A percentile compares a stretch with the other conserved stretches of the same genome.
These are phyloP conservation scores for Sebastes minor DNA, from an alignment of 2,797 vertebrate species.

Conservation along the genomic window DNA sequence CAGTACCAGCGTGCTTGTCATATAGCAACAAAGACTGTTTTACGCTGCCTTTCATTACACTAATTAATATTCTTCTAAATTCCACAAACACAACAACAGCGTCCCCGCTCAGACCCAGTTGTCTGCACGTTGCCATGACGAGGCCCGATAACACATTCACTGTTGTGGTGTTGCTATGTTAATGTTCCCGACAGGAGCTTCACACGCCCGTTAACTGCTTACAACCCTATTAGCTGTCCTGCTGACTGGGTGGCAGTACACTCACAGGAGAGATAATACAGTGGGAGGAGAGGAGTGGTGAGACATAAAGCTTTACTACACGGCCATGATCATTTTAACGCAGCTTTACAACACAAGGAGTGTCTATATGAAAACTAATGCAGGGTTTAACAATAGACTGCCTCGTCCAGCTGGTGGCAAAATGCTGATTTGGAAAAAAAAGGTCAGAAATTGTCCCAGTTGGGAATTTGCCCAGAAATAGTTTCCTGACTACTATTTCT, in stretches of 20 bases:
- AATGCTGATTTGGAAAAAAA: neutral
- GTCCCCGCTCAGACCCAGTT: constrained; percentile 2
- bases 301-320: constrained; percentile 30
- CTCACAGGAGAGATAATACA: constrained; percentile 18
- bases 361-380: neutral
- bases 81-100: constrained; percentile 19
- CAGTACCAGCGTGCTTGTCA: neutral
- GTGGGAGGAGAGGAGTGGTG: constrained; percentile 6
- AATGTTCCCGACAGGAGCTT: constrained; percentile 37
- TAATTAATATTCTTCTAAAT: constrained; percentile 50
- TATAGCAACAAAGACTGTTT: constrained; percentile 8
- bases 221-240: constrained; percentile 37
- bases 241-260: constrained; percentile 18
- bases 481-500: constrained; percentile 35
- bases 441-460: constrained; percentile 11
- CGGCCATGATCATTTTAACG: constrained; percentile 2
- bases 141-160: constrained; percentile 33
- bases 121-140: constrained; percentile 40
- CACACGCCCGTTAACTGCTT: constrained; percentile 31
- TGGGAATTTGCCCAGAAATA: constrained; percentile 26
- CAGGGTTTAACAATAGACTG: constrained; percentile 7
- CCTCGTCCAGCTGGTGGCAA: neutral
- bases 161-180: constrained; percentile 36
- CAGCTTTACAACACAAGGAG: constrained; percentile 1
- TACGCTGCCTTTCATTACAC: constrained; percentile 30